A percentile compares a stretch with the other conserved stretches of the same genome.
These are phyloP conservation scores for Nasonia longicornis DNA, from an alignment of 1,140 invertebrate species.

Conservation along the genomic window DNA sequence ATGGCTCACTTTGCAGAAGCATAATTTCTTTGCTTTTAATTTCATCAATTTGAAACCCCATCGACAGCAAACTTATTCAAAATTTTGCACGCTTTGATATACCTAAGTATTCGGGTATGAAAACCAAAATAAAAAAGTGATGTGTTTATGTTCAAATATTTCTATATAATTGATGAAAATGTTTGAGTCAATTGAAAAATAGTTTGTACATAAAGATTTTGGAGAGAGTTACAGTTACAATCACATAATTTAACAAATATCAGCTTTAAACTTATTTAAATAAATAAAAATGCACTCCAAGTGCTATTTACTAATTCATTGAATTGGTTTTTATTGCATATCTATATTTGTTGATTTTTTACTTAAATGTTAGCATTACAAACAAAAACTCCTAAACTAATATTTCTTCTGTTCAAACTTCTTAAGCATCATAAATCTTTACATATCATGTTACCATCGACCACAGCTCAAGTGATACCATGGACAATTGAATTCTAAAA, in stretches of 20 bases:
- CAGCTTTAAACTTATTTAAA: constrained; percentile 23
- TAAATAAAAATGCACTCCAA: constrained; percentile 34
- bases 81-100: not conserved
- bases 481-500: constrained; percentile 11
- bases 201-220: constrained; percentile 30
- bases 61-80: no score
- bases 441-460: constrained; percentile 17
- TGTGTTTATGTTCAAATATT: not conserved
- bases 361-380: constrained; percentile 21
- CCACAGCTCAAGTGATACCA: constrained; percentile 37
- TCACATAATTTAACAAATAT: constrained; percentile 11
- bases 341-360: constrained; percentile 11
- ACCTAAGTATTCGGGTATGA: not conserved
- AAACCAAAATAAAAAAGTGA: not conserved
- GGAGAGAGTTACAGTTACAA: constrained; percentile 24
- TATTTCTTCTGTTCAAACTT: constrained; percentile 7
- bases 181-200: constrained; percentile 1
- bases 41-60: not conserved
- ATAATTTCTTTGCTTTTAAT: not conserved
- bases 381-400: constrained; percentile 39
- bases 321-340: constrained; percentile 4
- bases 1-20: not conserved
- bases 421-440: constrained; percentile 16
- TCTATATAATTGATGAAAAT: not conserved
- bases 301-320: constrained; percentile 24